Percentiles rank a stretch among this genome's conserved stretches.
Conservation (phyloP, 2,113 vertebrate species). For the Oreochromis aureus region DNA sequence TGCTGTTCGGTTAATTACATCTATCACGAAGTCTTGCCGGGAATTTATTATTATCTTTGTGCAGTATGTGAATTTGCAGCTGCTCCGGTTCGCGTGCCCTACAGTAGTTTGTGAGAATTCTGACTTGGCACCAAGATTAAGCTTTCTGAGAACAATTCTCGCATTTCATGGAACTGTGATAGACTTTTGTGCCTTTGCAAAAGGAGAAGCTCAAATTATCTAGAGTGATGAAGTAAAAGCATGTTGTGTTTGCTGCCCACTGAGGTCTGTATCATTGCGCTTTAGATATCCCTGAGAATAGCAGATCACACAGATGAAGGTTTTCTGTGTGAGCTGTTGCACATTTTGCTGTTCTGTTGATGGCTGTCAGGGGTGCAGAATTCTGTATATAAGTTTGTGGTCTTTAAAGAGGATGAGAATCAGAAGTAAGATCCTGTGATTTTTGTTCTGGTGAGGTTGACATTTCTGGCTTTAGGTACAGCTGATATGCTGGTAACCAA, state of each 20-base stretch:
- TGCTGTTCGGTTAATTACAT: neutral
- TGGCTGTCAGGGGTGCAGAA: neutral
- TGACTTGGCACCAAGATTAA: neutral
- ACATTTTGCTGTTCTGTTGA: neutral
- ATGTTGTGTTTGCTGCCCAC: slow-evolving; percentile 22
- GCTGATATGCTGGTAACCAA: neutral
- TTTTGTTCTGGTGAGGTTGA: neutral
- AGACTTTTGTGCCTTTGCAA: neutral
- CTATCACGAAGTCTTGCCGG: neutral
- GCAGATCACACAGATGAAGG: neutral
- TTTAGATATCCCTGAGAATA: slow-evolving; percentile 2
- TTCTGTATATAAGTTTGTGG: neutral
- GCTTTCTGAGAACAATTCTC: slow-evolving; percentile 6
- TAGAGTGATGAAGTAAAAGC: slow-evolving; percentile 7
- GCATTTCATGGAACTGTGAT: slow-evolving; percentile 32
- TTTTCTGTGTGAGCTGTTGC: neutral
- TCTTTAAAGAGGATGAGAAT: neutral
- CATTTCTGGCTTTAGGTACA: neutral
- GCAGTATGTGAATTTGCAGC: neutral
- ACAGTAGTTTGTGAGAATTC: neutral
- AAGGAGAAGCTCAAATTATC: slow-evolving; percentile 32
- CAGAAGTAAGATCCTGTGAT: neutral
- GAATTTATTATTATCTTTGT: neutral
- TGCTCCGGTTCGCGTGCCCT: neutral
- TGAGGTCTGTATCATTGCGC: neutral